These are phyloP conservation scores for Malacoctenus gilli DNA, from an alignment of 2,797 vertebrate species.

Conservation along the genomic window DNA sequence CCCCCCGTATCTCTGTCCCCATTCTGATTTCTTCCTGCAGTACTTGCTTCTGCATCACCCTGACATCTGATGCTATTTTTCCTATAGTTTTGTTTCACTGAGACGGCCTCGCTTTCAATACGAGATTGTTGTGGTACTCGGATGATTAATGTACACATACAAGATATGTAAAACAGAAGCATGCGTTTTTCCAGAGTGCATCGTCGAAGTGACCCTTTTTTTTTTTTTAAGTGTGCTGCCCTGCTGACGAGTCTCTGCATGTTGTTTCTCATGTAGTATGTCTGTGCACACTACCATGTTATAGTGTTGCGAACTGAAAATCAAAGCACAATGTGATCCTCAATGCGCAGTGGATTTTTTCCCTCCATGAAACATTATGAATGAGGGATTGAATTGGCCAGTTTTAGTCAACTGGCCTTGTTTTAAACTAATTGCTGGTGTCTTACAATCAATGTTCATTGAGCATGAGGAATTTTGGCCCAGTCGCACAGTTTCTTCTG, in stretches of 20 bases:
- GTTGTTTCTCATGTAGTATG: too few species aligned
- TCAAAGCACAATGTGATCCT: too few species aligned
- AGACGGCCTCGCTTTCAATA: background rate
- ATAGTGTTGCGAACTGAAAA: too few species aligned
- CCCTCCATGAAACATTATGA: too few species aligned
- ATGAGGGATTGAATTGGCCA: too few species aligned
- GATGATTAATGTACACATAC: slow-evolving; percentile 1
- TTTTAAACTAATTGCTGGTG: background rate
- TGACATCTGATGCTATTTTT: background rate
- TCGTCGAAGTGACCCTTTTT: background rate
- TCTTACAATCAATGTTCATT: too few species aligned
- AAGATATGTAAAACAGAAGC: background rate
- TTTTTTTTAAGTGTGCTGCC: too few species aligned
- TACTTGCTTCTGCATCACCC: slow-evolving; percentile 1
- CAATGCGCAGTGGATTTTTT: too few species aligned
- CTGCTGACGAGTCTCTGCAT: too few species aligned
- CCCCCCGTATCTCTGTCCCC: background rate
- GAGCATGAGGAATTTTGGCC: background rate
- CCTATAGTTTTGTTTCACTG: background rate
- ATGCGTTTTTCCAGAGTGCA: background rate
- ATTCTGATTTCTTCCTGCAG: slow-evolving; percentile 1
- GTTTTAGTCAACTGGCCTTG: too few species aligned
- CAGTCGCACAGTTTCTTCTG: background rate
- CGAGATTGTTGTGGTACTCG: background rate
- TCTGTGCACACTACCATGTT: too few species aligned